A percentile compares a stretch with the other conserved stretches of the same genome.
Evolutionary conservation across 2,888 invertebrate species (phyloP).

Genomic region (Synanthedon tipuliformis): DNA sequence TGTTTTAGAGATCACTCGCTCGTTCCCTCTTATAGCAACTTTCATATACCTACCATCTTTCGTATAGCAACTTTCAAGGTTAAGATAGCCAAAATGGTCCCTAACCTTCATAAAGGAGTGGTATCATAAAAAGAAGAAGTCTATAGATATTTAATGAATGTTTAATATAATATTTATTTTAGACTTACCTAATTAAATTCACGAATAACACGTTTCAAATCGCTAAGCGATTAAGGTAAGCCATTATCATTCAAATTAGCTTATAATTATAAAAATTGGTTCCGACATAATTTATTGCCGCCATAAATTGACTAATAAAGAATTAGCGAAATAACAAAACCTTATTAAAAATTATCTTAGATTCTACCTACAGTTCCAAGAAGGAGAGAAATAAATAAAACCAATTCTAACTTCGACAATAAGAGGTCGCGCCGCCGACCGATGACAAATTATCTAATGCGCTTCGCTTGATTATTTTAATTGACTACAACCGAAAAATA

Average conservation of each 20-base stretch:
- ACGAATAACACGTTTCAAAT: neutral
- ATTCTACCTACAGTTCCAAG: slow-evolving; percentile 26
- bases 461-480: slow-evolving; percentile 51
- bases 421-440: slow-evolving; percentile 20
- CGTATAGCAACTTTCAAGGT: too few species aligned
- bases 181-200: neutral
- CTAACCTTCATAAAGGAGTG: too few species aligned
- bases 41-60: too few species aligned
- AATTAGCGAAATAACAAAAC: slow-evolving; percentile 28
- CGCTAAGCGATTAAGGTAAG: neutral
- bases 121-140: too few species aligned
- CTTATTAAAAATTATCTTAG: slow-evolving; percentile 12
- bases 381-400: slow-evolving; percentile 38
- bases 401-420: slow-evolving; percentile 38
- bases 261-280: slow-evolving; percentile 1
- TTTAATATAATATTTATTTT: neutral
- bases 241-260: slow-evolving; percentile 2
- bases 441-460: slow-evolving; percentile 64
- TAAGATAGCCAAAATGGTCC: too few species aligned
- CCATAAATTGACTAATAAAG: slow-evolving; percentile 2
- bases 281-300: neutral
- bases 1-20: too few species aligned
- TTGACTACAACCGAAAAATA: slow-evolving; percentile 28
- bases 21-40: too few species aligned
- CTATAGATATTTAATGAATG: neutral